Evolutionary conservation across 2,113 vertebrate species (phyloP), one percentile per base, ranked within the genome.

Genomic region (Brachyhypopomus occidentalis): DNA sequence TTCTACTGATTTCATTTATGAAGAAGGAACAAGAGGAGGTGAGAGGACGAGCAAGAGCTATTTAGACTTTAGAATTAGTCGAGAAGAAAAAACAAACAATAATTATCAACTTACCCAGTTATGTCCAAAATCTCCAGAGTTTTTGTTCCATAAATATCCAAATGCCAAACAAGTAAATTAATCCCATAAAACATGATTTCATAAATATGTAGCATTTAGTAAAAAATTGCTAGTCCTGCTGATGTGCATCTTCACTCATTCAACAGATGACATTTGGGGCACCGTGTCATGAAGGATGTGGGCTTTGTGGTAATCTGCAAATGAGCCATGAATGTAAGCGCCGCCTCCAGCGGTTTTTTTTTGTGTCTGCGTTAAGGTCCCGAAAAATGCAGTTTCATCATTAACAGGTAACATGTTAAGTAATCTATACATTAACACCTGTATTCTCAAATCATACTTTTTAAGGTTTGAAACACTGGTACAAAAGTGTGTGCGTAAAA

Each of bases 221-320:
- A 36, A 25, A 25, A 25, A 30, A 17, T 45, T 25, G 8, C 58
- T 63, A 55, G 17, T 63, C 60, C 55, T 81, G 45, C 27, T 34
- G 59, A 73, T 72, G 48, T 38, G 20, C 60, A 63, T 52, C 73
- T 77, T 74, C 70, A 82, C 66, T 72, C 80, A 85, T 73, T 78
- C 55, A 58, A 30, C 77, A 72, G 67, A 56, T 83, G 81, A 83
- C 23, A 63, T 80, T 20, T 80, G 27, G 59, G 71, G 67, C 72
- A 74, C 38, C 63, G 58, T 66, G 71, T 70, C 62, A 78, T 41
- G 11, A 66, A 71, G 84, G 84, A 83, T 83, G 84, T 85, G 84
- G 84, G 77, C 41, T 63, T 75, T 83, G 81, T 70, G 81, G 81
- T 67, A 55, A 45, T 3, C 34, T 75, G 72, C 55, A 52, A 73